Evolutionary conservation across 2,113 vertebrate genomes (phyloP), one percentile per base, ranked within the genome.

Genomic region (Tachuris rubrigastra): DNA sequence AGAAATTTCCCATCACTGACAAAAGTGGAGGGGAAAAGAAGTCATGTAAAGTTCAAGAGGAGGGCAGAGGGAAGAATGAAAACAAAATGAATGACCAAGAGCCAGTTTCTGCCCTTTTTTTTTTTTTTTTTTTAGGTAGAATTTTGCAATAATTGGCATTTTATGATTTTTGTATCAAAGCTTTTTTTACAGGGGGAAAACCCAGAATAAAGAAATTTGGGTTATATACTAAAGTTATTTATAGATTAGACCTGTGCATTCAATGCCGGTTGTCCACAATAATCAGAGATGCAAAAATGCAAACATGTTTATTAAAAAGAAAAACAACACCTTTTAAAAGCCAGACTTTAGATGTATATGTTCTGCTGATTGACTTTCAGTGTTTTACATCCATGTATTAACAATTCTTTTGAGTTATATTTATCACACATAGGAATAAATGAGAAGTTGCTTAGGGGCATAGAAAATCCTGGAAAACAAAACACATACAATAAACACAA

Each of bases 1-100:
- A 96, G 96, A 96, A 95, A 96, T 97, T 96, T 96, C 96, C 90
- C 96, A 97, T 97, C 83, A 0, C 30, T 92, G 73, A 95, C 96
- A 97, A 96, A 95, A 90, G 90, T 96, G 53, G 25, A 96, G 49
- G 88, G 77, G 73, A 6, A 73, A 85, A 94, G 90, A 93, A 92
- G 92, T 73, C 86, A 50, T 95, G 93, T 93, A 95, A 96, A 96
- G 95, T 97, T 97, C 96, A 97, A 94, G 90, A 93, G 76, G 80
- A 96, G 96, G 96, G 96, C 96, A 97, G 80, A 89, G 76, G 53
- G 65, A 93, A 95, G 90, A 95, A 90, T 92, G 88, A 95, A 92
- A 94, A 90, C 73, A 95, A 89, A 93, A 93, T 2, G 9, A 94
- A 93, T 92, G 76, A 85, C 31, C n/a, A 94, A 66, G 25, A 88